phyloP scores from a whole-genome alignment of 1,140 invertebrate species.

The Micrasema minimum region DNA sequence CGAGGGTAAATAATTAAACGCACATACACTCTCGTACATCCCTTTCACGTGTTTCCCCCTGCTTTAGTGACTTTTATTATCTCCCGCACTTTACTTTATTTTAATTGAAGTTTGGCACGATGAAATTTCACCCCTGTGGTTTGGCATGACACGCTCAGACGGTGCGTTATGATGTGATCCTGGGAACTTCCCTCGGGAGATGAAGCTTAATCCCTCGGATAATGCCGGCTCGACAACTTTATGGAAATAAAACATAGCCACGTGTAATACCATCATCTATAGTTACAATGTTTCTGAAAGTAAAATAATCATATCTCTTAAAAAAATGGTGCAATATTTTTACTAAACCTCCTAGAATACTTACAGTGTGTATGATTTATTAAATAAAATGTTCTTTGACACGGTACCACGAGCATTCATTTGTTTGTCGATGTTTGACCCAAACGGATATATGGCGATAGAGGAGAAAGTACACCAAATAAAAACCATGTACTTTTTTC shows the following conservation, averaged over 20 bases:
- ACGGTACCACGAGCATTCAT: no score
- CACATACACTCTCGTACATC: constrained; percentile 6
- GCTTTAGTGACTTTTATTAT: constrained; percentile 35
- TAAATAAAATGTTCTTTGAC: no score
- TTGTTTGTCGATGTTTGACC: no score
- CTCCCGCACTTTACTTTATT: constrained; percentile 36
- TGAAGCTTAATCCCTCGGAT: background rate
- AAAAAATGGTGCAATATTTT: no score
- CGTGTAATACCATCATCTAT: no score
- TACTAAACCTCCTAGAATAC: no score
- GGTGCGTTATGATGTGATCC: constrained; percentile 9
- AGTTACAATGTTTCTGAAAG: no score
- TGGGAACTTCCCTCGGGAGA: background rate
- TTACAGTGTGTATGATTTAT: no score
- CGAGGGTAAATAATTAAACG: constrained; percentile 38
- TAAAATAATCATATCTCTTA: no score
- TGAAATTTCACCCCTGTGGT: constrained; percentile 29
- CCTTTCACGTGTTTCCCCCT: constrained; percentile 2
- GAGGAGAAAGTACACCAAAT: no score
- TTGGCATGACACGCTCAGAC: constrained; percentile 24
- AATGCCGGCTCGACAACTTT: background rate
- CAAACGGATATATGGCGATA: no score
- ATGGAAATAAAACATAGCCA: constrained; percentile 1
- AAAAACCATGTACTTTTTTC: no score
- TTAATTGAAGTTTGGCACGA: constrained; percentile 34